Base-by-base conservation (phyloP, 1,140 invertebrate genomes). In the Scaptomyza pallida region DNA sequence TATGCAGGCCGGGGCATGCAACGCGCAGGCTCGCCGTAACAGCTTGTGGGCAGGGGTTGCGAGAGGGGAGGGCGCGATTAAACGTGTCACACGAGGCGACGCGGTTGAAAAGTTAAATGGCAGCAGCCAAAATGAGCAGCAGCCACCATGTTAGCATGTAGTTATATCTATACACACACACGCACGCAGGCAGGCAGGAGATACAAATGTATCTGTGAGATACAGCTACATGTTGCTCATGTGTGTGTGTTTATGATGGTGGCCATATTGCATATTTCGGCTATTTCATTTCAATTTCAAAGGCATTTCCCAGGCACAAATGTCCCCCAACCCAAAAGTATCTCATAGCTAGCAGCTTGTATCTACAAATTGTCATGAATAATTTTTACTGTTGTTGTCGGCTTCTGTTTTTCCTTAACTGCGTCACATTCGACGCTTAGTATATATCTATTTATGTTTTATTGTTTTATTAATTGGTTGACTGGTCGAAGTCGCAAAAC, bases 61-160 rank as follows among this genome's bases (percentile, higher is more conserved):
- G 41, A 43, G 52, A 48, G 60, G 40, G 44, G 56, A 74, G 64
- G 71, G 60, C 54, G 78, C 74, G 68, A 88, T 86, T 86, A 86
- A 86, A 86, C 82, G 83, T 88, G 82, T 88, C 82, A 88, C 81
- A 88, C 67, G 21, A 65, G 13, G 78, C 80, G 68, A 61, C 75
- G 50, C 79, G 69, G 77, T 85, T 85, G 81, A 86, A 86, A 86
- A 86, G 82, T 86, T 86, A 86, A 86, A 86, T 86, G 82, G 82
- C 82, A 86, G 48, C 56, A 23, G 59, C 71, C 72, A 47, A 75
- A 80, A 77, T 81, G 78, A 77, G 54, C 78, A 79, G 77, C 76
- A 71, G 68, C 64, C 71, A 79, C 74, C 82, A 86, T 86, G 81
- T 86, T 88, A 78, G 76, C 77, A 83, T 86, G 81, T 83, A 80